Evolutionary conservation across 2,113 vertebrate genomes (phyloP).

Genomic region (Rhinoderma darwinii): DNA sequence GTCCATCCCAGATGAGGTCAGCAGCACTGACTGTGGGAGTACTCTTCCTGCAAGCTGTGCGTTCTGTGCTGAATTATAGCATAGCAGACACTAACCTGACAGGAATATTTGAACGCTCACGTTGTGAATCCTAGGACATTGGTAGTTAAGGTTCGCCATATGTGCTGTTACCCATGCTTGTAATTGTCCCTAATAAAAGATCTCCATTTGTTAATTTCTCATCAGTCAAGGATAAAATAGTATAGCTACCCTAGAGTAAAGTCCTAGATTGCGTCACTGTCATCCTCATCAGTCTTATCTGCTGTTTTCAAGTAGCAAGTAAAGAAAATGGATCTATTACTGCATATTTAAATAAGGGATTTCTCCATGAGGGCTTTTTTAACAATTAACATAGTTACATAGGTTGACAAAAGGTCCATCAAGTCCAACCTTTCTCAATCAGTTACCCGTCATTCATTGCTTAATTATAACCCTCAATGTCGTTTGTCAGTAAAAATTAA

Average conservation of each 20-base stretch:
- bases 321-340: not conserved
- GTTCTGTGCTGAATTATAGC: constrained; percentile 67
- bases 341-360: not conserved
- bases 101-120: constrained; percentile 73
- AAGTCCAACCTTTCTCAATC: no score
- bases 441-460: no score
- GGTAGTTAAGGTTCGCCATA: constrained; percentile 25
- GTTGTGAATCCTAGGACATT: constrained; percentile 65
- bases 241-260: not conserved
- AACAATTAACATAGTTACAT: no score
- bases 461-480: no score
- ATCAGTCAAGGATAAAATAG: not conserved
- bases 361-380: no score
- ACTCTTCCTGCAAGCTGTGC: constrained; percentile 71
- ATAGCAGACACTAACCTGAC: constrained; percentile 69
- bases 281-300: not conserved
- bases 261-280: not conserved
- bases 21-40: constrained; percentile 72
- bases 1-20: constrained; percentile 77
- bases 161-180: constrained; percentile 34
- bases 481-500: no score
- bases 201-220: constrained; percentile 18
- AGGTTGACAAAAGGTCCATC: no score
- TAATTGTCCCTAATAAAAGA: constrained; percentile 35
- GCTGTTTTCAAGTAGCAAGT: not conserved